phyloP scores from a whole-genome alignment of 2,888 invertebrate species.

The Terebella lapidaria region DNA sequence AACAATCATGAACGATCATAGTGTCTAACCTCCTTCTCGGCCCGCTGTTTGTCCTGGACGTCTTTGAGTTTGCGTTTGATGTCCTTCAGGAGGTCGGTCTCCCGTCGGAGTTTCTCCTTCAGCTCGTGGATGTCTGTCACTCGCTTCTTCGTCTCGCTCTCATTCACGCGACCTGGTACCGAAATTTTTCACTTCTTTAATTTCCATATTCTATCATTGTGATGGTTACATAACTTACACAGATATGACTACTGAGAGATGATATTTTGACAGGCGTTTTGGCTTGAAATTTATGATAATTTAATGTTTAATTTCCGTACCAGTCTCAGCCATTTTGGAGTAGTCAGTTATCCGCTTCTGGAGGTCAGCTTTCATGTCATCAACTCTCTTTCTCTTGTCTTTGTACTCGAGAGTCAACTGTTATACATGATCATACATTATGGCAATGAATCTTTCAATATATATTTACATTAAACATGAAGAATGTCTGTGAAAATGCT shows the following conservation, averaged over 20 bases:
- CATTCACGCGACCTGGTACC: slow-evolving; percentile 29
- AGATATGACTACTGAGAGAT: too few relatives aligned
- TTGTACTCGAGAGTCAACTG: slow-evolving; percentile 38
- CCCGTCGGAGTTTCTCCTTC: slow-evolving; percentile 41
- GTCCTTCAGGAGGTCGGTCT: slow-evolving; percentile 38
- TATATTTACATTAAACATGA: too few relatives aligned
- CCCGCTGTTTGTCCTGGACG: slow-evolving; percentile 37
- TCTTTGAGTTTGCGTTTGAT: slow-evolving; percentile 37
- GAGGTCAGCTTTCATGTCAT: slow-evolving; percentile 41
- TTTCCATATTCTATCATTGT: too few relatives aligned
- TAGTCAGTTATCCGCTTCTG: slow-evolving; percentile 42
- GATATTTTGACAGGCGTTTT: too few relatives aligned
- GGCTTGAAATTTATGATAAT: too few relatives aligned
- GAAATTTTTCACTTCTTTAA: too few relatives aligned
- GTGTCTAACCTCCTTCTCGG: slow-evolving; percentile 39
- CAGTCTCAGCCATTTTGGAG: slow-evolving; percentile 43
- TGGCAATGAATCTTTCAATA: neutral
- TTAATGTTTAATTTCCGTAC: too few relatives aligned
- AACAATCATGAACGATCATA: too few relatives aligned
- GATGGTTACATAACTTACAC: too few relatives aligned
- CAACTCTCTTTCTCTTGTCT: slow-evolving; percentile 37
- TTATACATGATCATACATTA: neutral
- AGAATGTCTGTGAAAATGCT: neutral
- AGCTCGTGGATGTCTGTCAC: slow-evolving; percentile 43
- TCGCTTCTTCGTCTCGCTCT: slow-evolving; percentile 40